Conservation (phyloP, 2,888 invertebrate species). For the Balanococcus diminutus region DNA sequence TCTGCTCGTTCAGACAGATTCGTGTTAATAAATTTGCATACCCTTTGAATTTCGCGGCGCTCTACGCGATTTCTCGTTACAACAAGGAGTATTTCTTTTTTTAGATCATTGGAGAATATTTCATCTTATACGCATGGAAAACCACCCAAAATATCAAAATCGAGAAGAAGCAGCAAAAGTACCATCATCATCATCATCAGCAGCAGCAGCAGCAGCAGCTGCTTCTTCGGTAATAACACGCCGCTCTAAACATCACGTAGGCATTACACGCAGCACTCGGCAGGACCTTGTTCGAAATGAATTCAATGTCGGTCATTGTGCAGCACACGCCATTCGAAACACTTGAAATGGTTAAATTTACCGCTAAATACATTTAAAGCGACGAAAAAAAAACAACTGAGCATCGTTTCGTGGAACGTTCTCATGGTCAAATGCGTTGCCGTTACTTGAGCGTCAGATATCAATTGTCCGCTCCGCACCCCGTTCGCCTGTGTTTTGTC, state of each 20-base stretch:
- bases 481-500: background rate
- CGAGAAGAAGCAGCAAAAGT: too few relatives aligned
- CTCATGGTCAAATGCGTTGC: background rate
- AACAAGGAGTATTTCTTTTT: too few relatives aligned
- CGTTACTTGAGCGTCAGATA: background rate
- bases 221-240: background rate
- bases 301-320: constrained; percentile 37
- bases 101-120: too few relatives aligned
- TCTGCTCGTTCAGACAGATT: background rate
- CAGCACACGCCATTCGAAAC: constrained; percentile 6
- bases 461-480: background rate
- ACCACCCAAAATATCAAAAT: too few relatives aligned
- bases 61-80: background rate
- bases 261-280: background rate
- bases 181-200: background rate
- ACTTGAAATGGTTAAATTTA: background rate
- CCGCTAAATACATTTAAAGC: constrained; percentile 15
- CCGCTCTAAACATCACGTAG: constrained; percentile 4
- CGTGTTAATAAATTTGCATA: constrained; percentile 25
- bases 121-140: too few relatives aligned
- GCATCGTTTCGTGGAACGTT: constrained; percentile 21
- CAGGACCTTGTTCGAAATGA: constrained; percentile 22
- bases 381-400: constrained; percentile 8
- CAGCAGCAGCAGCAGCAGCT: background rate
- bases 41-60: background rate